These are phyloP conservation scores for Metopia argyrocephala DNA, from an alignment of 2,888 invertebrate species.

Conservation along the genomic window DNA sequence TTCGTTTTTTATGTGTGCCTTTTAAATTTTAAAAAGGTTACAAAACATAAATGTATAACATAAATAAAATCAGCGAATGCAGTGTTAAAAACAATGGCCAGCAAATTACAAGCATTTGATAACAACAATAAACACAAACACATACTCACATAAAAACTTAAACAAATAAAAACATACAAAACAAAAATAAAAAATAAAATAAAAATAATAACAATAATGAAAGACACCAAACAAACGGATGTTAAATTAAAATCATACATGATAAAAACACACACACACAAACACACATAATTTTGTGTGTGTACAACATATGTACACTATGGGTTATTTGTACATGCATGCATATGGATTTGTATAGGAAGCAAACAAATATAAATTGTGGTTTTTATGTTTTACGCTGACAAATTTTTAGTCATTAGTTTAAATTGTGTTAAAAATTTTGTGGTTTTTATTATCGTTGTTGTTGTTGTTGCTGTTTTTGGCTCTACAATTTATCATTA, in stretches of 20 bases:
- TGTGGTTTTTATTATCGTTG: conserved; percentile 48
- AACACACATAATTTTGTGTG: background rate
- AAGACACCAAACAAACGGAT: conserved; percentile 41
- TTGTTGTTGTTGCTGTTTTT: background rate
- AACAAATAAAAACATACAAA: background rate
- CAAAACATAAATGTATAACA: conserved; percentile 39
- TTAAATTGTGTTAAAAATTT: conserved; percentile 60
- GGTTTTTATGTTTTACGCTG: conserved; percentile 57
- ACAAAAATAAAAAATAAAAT: background rate
- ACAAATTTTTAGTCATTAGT: conserved; percentile 64
- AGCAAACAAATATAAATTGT: conserved; percentile 48
- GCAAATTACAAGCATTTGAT: conserved; percentile 53
- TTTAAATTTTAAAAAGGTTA: conserved; percentile 23
- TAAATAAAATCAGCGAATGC: conserved; percentile 39
- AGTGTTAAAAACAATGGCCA: conserved; percentile 52
- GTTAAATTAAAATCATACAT: conserved; percentile 43
- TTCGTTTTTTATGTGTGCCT: background rate
- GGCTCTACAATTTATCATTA: too few species aligned
- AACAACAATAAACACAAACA: conserved; percentile 12
- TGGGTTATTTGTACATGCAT: background rate
- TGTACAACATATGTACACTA: background rate
- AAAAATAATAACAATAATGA: too few species aligned
- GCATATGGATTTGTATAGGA: background rate
- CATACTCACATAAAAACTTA: background rate
- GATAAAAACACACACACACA: conserved; percentile 22